Evolutionary conservation across 2,113 vertebrate genomes (phyloP), one percentile per base, ranked within the genome.

Genomic region (Benitochromis conjunctus): DNA sequence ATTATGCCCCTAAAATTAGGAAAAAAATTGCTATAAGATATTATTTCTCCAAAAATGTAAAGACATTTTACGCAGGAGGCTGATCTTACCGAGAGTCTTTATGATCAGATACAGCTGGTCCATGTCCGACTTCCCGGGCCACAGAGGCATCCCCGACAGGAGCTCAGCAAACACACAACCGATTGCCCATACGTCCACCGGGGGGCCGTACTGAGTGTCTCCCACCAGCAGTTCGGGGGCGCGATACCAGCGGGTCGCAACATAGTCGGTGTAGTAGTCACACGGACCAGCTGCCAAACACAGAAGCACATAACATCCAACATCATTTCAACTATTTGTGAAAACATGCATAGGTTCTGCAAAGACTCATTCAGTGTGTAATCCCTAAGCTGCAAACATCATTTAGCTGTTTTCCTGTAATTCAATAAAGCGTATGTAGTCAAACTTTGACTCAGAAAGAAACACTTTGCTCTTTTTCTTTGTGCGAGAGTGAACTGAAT

Each of bases 231-330:
- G 90, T 93, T 99, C 98, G 0, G 98, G 98, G 31, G 97, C 96
- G n/a, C 98, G 96, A 89, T 99, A 99, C 98, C 98, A 99, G 16
- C 98, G 94, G 1, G 98, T 99, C 5, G 98, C 98, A 89, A 99
- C 98, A 0, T 99, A 99, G 92, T 99, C 98, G 0, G 98, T 99
- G 95, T 99, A 99, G 90, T 96, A 97, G 91, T 98, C 98, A 38
- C 97, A 96, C 0, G 98, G 98, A 3, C 98, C 98, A 1, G 98
- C 98, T 99, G 54, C n/a, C 31, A 24, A 89, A 74, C 21, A 56
- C 9, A 57, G 14, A 86, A 14, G 71, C 16, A 0, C 13, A 48
- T 9, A 71, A 71, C 0, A 18, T 69, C 13, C 38, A 24, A 16
- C 12, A 43, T 69, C 64, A 24, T 69, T 41, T 69, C 7, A 69